Evolutionary conservation across 2,113 vertebrate species (phyloP), one percentile per base, ranked within the genome.

Genomic region (Psilopsiagon aurifrons): DNA sequence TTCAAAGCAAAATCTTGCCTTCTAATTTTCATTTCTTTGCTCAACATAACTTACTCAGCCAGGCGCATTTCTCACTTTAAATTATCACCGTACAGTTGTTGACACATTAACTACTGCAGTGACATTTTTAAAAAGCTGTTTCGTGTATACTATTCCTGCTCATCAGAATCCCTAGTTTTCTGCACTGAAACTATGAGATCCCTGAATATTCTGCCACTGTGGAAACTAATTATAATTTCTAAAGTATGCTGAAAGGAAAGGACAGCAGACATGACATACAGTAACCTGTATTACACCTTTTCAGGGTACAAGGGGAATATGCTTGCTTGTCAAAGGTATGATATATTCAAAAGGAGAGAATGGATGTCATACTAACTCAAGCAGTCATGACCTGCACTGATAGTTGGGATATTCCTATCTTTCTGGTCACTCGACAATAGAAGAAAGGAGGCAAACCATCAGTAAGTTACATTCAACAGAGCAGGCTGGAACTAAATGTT

Each of bases 91-190:
- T n/a, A 41, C 33, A 87, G 46, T 33, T n/a, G 25, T 54, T 57
- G 73, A 90, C 37, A 22, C 35, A 11, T 69, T 94, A 93, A 95
- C 90, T 90, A 80, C 39, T 49, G 29, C 37, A 33, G 46, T 71
- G 24, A 71, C 33, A 44, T 82, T 95, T 95, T 91, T 83, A 44
- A n/a, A 41, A 96, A 92, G 46, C 62, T 86, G 31, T 76, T 67
- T 51, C 75, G 89, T 87, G 23, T 68, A 29, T 29, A 18, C 27
- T 69, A 20, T 39, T 92, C 81, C 83, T 90, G 66, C 49, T 60
- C 51, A 73, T 47, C 6, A 66, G 63, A 83, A 81, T 73, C 33
- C 37, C 37, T 47, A 23, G 35, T 49, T 60, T 86, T 64, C 39
- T 74, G 54, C 64, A 82, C 54, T 60, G 73, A 67, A 90, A 52